These are phyloP conservation scores for Anthoscopus minutus DNA, from an alignment of 2,113 vertebrate species.

Conservation along the genomic window DNA sequence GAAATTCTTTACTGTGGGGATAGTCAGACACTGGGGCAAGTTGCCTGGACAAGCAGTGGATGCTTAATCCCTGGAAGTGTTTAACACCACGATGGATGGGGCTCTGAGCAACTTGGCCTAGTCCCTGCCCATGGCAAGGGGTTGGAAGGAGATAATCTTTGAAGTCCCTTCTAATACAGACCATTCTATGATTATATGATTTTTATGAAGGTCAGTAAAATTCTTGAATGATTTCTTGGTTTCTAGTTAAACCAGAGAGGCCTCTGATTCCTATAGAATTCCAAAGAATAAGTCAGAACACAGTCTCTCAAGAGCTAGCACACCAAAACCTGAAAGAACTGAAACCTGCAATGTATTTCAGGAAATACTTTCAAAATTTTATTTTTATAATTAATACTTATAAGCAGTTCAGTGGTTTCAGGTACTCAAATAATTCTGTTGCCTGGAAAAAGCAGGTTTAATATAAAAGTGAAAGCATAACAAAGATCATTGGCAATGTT, in stretches of 20 bases:
- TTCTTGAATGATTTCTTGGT: background rate
- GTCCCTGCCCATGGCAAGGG: background rate
- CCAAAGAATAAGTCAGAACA: background rate
- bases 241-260: background rate
- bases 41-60: background rate
- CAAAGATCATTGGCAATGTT: background rate
- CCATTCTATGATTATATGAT: background rate
- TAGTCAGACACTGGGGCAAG: background rate
- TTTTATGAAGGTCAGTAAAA: background rate
- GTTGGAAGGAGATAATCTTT: background rate
- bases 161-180: background rate
- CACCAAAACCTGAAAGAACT: background rate
- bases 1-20: background rate
- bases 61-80: background rate
- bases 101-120: background rate
- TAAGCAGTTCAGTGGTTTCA: background rate
- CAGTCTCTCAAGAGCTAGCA: background rate
- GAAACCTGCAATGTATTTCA: background rate
- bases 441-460: background rate
- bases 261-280: background rate
- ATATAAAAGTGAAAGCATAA: background rate
- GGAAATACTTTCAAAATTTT: background rate
- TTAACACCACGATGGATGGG: fast-evolving
- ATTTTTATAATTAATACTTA: background rate
- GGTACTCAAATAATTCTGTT: background rate